phyloP scores from a whole-genome alignment of 1,140 invertebrate species.

The Gryon sp. region DNA sequence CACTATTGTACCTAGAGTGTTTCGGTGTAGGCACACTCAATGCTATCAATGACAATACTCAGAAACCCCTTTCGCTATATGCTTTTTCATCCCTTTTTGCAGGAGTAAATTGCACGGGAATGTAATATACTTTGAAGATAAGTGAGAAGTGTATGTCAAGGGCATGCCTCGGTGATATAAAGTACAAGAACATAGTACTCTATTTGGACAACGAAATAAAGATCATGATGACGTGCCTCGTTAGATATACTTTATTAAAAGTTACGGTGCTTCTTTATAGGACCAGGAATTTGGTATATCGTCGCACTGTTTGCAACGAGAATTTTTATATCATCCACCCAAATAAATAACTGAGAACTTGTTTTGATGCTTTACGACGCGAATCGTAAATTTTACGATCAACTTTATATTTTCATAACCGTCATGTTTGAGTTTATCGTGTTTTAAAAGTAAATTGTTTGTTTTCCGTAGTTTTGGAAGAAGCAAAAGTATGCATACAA shows the following conservation, averaged over 20 bases:
- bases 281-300: conserved; percentile 1
- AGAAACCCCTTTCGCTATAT: conserved; percentile 6
- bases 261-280: conserved; percentile 6
- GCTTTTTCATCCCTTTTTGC: conserved; percentile 1
- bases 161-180: neutral
- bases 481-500: no score
- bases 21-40: conserved; percentile 12
- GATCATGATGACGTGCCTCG: neutral
- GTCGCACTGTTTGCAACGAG: neutral
- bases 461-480: neutral
- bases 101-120: conserved; percentile 10
- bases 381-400: conserved; percentile 17
- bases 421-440: neutral
- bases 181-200: neutral
- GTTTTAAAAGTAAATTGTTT: neutral
- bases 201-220: conserved; percentile 5
- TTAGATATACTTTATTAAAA: conserved; percentile 19
- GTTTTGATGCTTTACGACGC: conserved; percentile 1
- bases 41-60: conserved; percentile 46
- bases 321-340: neutral
- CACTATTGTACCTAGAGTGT: conserved; percentile 46
- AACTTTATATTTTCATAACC: conserved; percentile 9
- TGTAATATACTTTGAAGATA: conserved; percentile 14
- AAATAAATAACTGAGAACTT: conserved; percentile 10
- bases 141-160: conserved; percentile 11